phyloP scores from a whole-genome alignment of 2,113 vertebrate species.

The Lepus europaeus region DNA sequence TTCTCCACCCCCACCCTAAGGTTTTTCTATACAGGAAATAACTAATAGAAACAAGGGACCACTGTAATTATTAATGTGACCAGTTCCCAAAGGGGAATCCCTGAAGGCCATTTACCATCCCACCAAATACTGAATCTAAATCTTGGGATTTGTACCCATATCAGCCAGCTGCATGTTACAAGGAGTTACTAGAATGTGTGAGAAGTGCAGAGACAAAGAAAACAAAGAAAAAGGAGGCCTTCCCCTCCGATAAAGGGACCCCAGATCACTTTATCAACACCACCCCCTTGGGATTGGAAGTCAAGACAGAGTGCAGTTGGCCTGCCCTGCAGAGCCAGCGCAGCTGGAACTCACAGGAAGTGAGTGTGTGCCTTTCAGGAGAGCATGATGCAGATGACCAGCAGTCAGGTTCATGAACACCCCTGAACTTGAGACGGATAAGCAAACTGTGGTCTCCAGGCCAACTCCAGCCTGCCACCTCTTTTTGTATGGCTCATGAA shows the following conservation, averaged over 20 bases:
- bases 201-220: background rate
- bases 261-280: slow-evolving; percentile 23
- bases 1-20: background rate
- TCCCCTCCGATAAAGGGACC: background rate
- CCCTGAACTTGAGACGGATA: background rate
- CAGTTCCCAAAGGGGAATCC: background rate
- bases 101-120: background rate
- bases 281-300: background rate
- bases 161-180: background rate
- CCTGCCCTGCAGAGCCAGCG: background rate
- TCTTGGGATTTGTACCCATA: background rate
- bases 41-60: slow-evolving; percentile 1
- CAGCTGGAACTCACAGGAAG: slow-evolving; percentile 21
- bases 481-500: background rate
- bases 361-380: background rate
- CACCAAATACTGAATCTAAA: slow-evolving; percentile 3
- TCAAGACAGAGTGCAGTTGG: background rate
- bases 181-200: background rate
- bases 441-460: background rate
- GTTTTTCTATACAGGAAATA: background rate
- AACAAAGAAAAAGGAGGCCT: background rate
- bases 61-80: background rate
- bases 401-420: background rate
- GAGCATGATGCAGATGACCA: background rate
- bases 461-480: background rate